These are phyloP conservation scores for Drosophila murphyi DNA, from an alignment of 1,140 invertebrate species.

Conservation along the genomic window DNA sequence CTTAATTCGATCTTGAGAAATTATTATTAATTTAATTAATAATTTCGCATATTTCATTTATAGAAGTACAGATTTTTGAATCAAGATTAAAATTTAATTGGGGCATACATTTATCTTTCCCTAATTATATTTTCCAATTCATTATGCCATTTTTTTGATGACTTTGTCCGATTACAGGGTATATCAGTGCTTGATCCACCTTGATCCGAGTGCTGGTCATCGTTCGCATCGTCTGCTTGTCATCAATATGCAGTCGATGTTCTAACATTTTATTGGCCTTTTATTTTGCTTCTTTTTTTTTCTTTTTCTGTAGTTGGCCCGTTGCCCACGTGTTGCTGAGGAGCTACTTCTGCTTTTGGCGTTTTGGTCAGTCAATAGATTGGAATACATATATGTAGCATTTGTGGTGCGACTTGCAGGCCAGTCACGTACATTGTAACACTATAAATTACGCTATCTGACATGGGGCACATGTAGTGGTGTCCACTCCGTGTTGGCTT, in stretches of 20 bases:
- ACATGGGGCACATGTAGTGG: slow-evolving; percentile 27
- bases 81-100: too few relatives aligned
- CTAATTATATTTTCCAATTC: too few relatives aligned
- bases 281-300: slow-evolving; percentile 29
- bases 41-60: too few relatives aligned
- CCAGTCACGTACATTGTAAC: slow-evolving; percentile 67
- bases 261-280: slow-evolving; percentile 53
- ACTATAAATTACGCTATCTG: slow-evolving; percentile 62
- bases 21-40: too few relatives aligned
- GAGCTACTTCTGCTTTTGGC: slow-evolving; percentile 22
- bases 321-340: slow-evolving; percentile 34
- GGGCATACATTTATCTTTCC: too few relatives aligned
- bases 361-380: slow-evolving; percentile 44
- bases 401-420: slow-evolving; percentile 40
- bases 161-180: slow-evolving; percentile 8
- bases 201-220: not conserved
- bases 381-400: slow-evolving; percentile 8
- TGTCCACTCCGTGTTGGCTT: slow-evolving; percentile 7
- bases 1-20: too few relatives aligned
- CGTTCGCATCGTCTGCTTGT: slow-evolving; percentile 10
- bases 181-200: slow-evolving; percentile 4
- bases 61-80: too few relatives aligned
- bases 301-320: slow-evolving; percentile 23
- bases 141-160: not conserved
- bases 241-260: slow-evolving; percentile 75